Evolutionary conservation across 2,888 invertebrate species (phyloP), one percentile per base, ranked within the genome.

Genomic region (Oegoconia quadripuncta): DNA sequence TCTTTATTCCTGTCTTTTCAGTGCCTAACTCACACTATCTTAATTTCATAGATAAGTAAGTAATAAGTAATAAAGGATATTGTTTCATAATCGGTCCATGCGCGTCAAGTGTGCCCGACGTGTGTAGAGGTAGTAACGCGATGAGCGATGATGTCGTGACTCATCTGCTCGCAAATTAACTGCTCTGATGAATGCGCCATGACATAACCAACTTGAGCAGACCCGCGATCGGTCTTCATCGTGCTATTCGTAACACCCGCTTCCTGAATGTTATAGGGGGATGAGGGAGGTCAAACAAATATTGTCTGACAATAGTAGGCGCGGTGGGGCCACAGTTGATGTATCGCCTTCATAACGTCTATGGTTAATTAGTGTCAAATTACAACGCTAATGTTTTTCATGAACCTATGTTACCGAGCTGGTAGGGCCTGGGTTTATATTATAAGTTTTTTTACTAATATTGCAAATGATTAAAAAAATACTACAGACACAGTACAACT

Each of bases 131-230:
- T 55, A 61, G 56, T 55, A 57, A 67, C 69, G 68, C 68, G 72
- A 84, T 84, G 84, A 84, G 79, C 71, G 83, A 84, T 86, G 80
- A 66, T 78, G 70, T 68, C 71, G 71, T 77, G 75, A 76, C 77
- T 80, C 79, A 78, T 81, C 73, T 75, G 77, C 74, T 80, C 68
- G 66, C 80, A 83, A 84, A 84, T 84, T 84, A 84, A 81, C 80
- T 81, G 71, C 71, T 71, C 77, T 83, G 83, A 83, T 80, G 75
- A 82, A 82, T 82, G 74, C 74, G 65, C 65, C 55, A 51, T 55
- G 64, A 69, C 68, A 50, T 44, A 50, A 63, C 80, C 80, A 72
- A 33, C 43, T 38, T 46, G 27, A 16, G 16, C 14, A 58, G 75
- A 72, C 50, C 76, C 47, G 43, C 48, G 38, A 52, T 41, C 39